phyloP scores from a whole-genome alignment of 2,888 invertebrate species.

The Dynastes grantii region DNA sequence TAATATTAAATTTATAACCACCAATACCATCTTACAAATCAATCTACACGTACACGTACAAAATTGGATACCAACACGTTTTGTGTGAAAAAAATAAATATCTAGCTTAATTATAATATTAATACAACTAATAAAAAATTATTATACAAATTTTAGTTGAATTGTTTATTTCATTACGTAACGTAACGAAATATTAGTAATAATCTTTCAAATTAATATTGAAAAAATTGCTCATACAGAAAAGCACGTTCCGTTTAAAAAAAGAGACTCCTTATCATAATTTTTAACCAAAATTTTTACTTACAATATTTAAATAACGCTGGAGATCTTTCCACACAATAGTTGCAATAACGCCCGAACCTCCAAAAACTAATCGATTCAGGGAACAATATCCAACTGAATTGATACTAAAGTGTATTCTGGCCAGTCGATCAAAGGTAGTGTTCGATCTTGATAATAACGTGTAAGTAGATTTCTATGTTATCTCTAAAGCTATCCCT shows the following conservation, averaged over 20 bases:
- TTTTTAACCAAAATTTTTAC: background rate
- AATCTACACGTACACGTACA: background rate
- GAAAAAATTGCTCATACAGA: background rate
- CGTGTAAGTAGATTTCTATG: no score
- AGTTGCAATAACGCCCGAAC: background rate
- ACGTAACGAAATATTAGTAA: background rate
- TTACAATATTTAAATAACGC: background rate
- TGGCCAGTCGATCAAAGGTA: background rate
- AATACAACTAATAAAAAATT: background rate
- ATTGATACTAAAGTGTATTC: background rate
- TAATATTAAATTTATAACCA: background rate
- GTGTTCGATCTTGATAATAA: background rate
- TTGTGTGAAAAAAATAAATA: background rate
- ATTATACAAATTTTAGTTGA: background rate
- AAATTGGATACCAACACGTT: background rate
- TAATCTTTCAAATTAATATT: background rate
- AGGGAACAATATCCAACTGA: background rate
- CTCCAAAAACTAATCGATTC: conserved; percentile 4
- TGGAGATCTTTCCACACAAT: background rate
- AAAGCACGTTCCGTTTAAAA: background rate
- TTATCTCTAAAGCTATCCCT: no score
- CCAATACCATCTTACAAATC: background rate
- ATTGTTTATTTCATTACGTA: background rate
- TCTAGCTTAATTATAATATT: background rate
- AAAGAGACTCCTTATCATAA: background rate